Conservation (phyloP, 2,797 vertebrate genomes). For the Enteromius radiatus region DNA sequence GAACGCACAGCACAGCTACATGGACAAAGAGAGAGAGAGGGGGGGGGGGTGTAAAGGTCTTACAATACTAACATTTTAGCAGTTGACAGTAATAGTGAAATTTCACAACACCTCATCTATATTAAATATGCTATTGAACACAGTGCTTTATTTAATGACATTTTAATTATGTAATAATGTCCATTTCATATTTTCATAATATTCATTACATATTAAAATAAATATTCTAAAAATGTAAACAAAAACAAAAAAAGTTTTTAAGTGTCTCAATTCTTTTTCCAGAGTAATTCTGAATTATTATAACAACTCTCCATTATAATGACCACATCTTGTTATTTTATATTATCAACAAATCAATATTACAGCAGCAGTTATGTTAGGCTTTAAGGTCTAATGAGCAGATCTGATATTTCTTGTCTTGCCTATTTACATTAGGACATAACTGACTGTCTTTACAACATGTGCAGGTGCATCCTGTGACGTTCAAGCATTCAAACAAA, state of each 20-base stretch:
- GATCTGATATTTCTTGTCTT: not conserved
- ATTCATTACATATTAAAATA: not conserved
- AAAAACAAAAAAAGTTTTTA: not conserved
- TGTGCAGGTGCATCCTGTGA: not conserved
- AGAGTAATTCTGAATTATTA: not conserved
- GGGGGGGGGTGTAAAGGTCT: not conserved
- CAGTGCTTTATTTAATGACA: not conserved
- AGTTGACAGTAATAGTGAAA: not conserved
- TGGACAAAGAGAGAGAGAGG: not conserved
- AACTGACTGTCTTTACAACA: not conserved
- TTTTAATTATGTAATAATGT: not conserved
- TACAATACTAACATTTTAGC: not conserved
- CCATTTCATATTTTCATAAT: not conserved
- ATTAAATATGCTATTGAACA: not conserved
- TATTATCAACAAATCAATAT: not conserved
- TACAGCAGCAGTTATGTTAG: not conserved
- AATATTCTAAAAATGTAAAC: not conserved
- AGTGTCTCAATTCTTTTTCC: not conserved
- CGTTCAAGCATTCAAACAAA: not conserved
- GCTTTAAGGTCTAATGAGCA: conserved; percentile 1
- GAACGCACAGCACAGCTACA: conserved; percentile 94
- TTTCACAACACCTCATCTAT: not conserved
- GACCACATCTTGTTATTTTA: not conserved
- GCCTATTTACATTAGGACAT: not conserved
- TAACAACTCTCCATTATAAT: not conserved